Conservation (phyloP, 2,113 vertebrate genomes). For the Urocynchramus pylzowi region DNA sequence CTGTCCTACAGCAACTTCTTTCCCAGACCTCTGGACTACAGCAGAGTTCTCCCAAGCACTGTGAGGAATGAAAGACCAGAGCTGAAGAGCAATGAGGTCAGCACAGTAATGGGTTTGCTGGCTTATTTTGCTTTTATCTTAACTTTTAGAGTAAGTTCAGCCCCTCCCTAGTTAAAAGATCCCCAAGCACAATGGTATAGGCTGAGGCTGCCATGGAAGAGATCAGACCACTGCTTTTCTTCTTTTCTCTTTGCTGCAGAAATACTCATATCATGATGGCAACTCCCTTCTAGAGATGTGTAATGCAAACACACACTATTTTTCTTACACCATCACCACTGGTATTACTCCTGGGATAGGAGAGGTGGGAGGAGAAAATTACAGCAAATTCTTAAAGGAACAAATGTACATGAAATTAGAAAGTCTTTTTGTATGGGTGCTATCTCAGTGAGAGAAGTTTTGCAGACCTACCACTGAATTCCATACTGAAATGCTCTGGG, state of each 20-base stretch:
- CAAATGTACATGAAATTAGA: background rate
- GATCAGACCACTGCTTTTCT: background rate
- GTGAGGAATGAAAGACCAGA: background rate
- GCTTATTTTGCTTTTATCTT: background rate
- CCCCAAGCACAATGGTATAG: background rate
- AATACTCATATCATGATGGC: background rate
- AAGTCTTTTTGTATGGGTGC: background rate
- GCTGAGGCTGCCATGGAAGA: background rate
- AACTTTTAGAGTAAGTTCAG: background rate
- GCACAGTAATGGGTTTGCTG: background rate
- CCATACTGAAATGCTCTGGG: background rate
- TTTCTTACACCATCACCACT: background rate
- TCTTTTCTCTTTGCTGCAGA: background rate
- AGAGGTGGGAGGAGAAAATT: background rate
- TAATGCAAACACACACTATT: background rate
- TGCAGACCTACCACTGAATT: background rate
- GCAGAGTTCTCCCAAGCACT: background rate
- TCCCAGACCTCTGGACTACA: background rate
- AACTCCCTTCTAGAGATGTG: background rate
- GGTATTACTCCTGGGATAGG: background rate
- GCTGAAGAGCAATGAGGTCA: background rate
- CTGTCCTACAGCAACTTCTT: background rate
- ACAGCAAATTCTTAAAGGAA: background rate
- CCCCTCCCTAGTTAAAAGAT: background rate
- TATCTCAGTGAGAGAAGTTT: background rate